Percentiles rank a stretch among this genome's conserved stretches.
These are phyloP conservation scores for Parelbella ahira DNA, from an alignment of 2,888 invertebrate species.

Conservation along the genomic window DNA sequence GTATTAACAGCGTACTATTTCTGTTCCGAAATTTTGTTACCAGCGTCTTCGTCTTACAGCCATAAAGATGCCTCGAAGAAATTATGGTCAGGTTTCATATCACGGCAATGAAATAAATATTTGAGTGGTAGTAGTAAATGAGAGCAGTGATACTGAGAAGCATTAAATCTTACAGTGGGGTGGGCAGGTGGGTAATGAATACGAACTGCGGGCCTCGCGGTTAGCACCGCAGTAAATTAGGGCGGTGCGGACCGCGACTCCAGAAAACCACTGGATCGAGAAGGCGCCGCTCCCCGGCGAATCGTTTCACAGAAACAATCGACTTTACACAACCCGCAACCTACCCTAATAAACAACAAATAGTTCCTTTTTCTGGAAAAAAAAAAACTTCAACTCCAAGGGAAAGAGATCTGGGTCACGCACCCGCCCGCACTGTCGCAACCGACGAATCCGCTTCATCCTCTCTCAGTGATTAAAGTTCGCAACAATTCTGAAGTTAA, in stretches of 20 bases:
- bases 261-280: conserved; percentile 46
- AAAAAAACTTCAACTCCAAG: conserved; percentile 27
- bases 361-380: conserved; percentile 29
- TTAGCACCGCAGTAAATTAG: conserved; percentile 71
- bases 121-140: conserved; percentile 59
- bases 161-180: conserved; percentile 57
- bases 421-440: conserved; percentile 14
- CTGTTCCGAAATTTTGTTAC: conserved; percentile 10
- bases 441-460: conserved; percentile 17
- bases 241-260: conserved; percentile 52
- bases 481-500: conserved; percentile 19
- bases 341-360: conserved; percentile 35
- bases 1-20: conserved; percentile 1
- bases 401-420: conserved; percentile 20
- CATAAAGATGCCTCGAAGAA: conserved; percentile 9
- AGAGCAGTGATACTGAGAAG: conserved; percentile 56
- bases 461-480: conserved; percentile 19
- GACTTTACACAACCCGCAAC: conserved; percentile 34
- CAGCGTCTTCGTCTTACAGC: background rate
- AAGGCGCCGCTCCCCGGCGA: conserved; percentile 41
- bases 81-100: conserved; percentile 24
- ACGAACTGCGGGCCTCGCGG: conserved; percentile 72
- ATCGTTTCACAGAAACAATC: conserved; percentile 49
- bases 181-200: conserved; percentile 72
- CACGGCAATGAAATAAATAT: conserved; percentile 49